Evolutionary conservation across 2,888 invertebrate genomes (phyloP), one percentile per base, ranked within the genome.

Genomic region (Sarcophaga caerulescens): DNA sequence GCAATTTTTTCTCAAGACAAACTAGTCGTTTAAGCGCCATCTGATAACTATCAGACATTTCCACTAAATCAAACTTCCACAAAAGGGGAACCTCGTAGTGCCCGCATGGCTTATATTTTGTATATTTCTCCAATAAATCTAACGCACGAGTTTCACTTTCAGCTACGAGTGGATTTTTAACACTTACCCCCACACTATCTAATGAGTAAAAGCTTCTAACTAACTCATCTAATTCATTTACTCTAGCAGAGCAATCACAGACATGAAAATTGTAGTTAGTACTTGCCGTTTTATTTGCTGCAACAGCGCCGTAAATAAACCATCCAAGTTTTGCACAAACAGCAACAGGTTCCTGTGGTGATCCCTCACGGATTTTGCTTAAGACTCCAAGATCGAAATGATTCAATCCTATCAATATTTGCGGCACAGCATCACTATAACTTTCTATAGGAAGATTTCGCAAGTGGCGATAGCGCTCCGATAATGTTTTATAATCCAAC

Each of bases 221-320:
- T 65, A 75, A 75, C 25, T 52, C 21, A 65, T 66, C 65, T 52
- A 75, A 75, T 17, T 66, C 66, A 21, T 76, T 35, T 35, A 23
- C 44, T n/a, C 35, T 21, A 21, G 23, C 35, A n/a, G 66, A 25
- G n/a, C 76, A 76, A 76, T 78, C 68, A 62, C 77, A 69, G 17
- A 78, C 21, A 59, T 62, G 77, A 69, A 78, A 69, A 69, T 78
- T 78, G 14, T 45, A 78, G 47, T 62, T 59, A 47, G 45, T 78
- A 69, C 77, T 52, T 77, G 76, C 19, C 8, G 17, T 60, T 44
- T 57, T 17, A 4, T 57, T 70, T 21, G 47, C 70, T 12, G 21
- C 21, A 21, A 57, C 23, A 25, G 70, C 23, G 21, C 70, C 70
- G 17, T 70, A 70, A 5, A 70, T 25, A 3, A 70, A 11, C 70